Evolutionary conservation across 2,888 invertebrate genomes (phyloP), one percentile per base, ranked within the genome.

Genomic region (Trissolcus brochymenae): DNA sequence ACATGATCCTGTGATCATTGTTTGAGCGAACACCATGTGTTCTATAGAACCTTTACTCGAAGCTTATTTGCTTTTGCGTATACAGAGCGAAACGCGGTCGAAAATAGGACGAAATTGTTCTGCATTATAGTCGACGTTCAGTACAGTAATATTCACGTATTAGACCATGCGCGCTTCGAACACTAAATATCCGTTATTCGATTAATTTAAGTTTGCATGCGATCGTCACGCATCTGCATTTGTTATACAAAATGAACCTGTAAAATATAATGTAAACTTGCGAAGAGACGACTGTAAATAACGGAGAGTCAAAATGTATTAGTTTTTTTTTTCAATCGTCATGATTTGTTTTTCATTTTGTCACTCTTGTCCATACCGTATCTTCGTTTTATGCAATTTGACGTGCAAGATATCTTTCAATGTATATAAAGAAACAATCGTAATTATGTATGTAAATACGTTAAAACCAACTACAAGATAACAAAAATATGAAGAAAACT

Each of bases 361-460:
- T 72, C 75, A 78, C 78, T 76, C 62, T 76, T 76, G 61, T 74
- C 76, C 76, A 76, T 80, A 78, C 78, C 65, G 76, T 70, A 75
- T 74, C 62, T 74, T 79, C 76, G 79, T 76, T 80, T 76, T 79
- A 75, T 78, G 79, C 73, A 73, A 79, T 60, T 80, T 71, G 60
- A 80, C 83, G 80, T 81, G 81, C 80, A 64, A 83, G 81, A 85
- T 81, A 82, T 82, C 80, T 85, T 83, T 85, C 80, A 84, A 83
- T 86, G 84, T 83, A 85, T 85, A 85, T 76, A 79, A 78, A 6
- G 14, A 46, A 77, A 79, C n/a, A 82, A 81, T 78, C 83, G 81
- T 84, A 82, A 85, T 84, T 84, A 77, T 81, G 83, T 84, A 83
- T 85, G 83, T 84, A 85, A 82, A 86, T 85, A 85, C 81, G 84